A percentile compares a stretch with the other conserved stretches of the same genome.
phyloP scores from a whole-genome alignment of 2,797 vertebrate genomes.

The Otolemur crassicaudatus region DNA sequence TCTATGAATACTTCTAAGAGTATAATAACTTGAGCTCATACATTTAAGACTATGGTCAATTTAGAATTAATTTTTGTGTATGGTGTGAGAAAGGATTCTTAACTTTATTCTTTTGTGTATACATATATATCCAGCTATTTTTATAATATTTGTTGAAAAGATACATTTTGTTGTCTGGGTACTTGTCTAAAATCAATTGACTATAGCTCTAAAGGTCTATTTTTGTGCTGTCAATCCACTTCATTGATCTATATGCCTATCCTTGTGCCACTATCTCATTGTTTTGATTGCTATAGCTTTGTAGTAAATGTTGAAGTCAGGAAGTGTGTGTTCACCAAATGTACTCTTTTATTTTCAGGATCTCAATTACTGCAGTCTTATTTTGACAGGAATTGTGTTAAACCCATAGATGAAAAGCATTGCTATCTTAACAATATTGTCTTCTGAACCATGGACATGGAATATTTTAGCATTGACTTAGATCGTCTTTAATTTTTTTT shows the following conservation, averaged over 20 bases:
- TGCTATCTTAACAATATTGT: background rate
- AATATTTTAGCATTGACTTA: background rate
- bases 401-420: background rate
- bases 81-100: background rate
- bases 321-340: background rate
- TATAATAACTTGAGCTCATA: constrained; percentile 10
- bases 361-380: background rate
- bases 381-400: background rate
- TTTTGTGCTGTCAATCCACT: background rate
- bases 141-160: constrained; percentile 1
- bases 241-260: background rate
- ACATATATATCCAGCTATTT: background rate
- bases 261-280: background rate
- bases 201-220: background rate
- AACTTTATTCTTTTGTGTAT: background rate
- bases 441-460: background rate
- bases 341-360: background rate
- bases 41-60: background rate
- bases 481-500: background rate
- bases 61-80: constrained; percentile 9
- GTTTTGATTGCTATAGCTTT: background rate
- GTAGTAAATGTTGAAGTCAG: background rate
- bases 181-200: background rate
- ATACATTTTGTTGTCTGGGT: background rate
- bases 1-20: constrained; percentile 1